Evolutionary conservation across 1,140 invertebrate species (phyloP).

Genomic region (Calycopis cecrops): DNA sequence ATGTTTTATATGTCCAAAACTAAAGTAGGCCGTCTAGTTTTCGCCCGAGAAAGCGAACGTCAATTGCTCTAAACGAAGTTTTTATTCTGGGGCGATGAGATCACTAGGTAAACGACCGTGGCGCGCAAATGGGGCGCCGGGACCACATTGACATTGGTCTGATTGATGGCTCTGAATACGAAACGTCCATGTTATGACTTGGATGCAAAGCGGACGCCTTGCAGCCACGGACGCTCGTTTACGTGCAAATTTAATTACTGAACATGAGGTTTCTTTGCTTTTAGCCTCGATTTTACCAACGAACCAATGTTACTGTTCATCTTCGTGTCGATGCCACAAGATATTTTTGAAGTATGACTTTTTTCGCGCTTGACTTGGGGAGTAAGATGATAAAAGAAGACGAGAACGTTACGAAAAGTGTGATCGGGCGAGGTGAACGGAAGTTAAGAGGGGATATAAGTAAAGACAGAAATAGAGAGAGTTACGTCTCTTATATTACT

Average conservation of each 20-base stretch:
- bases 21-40: conserved; percentile 53
- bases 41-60: conserved; percentile 53
- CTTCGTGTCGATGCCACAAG: too few species aligned
- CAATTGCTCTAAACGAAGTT: conserved; percentile 61
- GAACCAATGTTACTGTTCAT: too few species aligned
- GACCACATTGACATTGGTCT: conserved; percentile 52
- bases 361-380: too few species aligned
- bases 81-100: conserved; percentile 68
- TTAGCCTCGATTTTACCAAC: too few species aligned
- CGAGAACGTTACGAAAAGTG: too few species aligned
- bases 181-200: conserved; percentile 21
- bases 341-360: too few species aligned
- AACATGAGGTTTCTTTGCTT: not conserved
- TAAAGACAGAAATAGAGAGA: too few species aligned
- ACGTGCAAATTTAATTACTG: not conserved
- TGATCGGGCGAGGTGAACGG: too few species aligned
- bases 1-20: conserved; percentile 23
- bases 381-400: too few species aligned
- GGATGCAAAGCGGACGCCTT: conserved; percentile 13
- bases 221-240: too few species aligned
- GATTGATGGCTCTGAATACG: conserved; percentile 22
- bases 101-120: conserved; percentile 67
- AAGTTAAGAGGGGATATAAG: too few species aligned
- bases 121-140: conserved; percentile 50
- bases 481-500: too few species aligned